Conservation (phyloP, 2,888 invertebrate genomes). For the Agriotes lineatus region DNA sequence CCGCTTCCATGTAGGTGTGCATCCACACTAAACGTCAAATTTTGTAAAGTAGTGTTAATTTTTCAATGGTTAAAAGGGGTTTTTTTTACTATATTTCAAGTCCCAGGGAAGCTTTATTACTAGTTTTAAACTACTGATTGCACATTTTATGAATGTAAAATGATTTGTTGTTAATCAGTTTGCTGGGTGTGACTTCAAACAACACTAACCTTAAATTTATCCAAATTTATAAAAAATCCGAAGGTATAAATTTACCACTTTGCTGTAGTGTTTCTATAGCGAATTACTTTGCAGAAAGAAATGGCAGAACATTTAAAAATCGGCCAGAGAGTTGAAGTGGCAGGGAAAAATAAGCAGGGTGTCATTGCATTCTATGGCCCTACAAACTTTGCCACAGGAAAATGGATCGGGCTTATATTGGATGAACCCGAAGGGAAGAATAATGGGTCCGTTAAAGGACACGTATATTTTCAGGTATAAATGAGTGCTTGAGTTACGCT, state of each 20-base stretch:
- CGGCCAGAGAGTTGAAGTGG: constrained; percentile 87
- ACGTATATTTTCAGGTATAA: constrained; percentile 89
- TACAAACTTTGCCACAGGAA: constrained; percentile 92
- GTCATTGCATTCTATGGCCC: constrained; percentile 92
- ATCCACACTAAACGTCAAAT: constrained; percentile 1
- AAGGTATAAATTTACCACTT: neutral
- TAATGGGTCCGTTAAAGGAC: constrained; percentile 94
- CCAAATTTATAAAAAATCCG: neutral
- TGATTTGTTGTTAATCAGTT: neutral
- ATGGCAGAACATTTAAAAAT: constrained; percentile 70
- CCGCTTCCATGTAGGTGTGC: too few species aligned
- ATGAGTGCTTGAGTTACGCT: too few species aligned
- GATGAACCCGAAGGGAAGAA: constrained; percentile 94
- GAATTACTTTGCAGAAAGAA: constrained; percentile 3
- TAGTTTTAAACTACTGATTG: neutral
- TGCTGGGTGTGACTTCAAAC: neutral
- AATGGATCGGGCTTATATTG: constrained; percentile 95
- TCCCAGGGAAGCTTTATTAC: neutral
- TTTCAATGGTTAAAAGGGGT: too few species aligned
- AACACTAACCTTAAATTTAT: neutral
- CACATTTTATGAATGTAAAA: constrained; percentile 9
- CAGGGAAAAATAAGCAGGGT: constrained; percentile 90
- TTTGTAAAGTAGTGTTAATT: neutral
- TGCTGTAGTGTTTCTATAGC: neutral
- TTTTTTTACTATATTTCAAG: neutral